These are phyloP conservation scores for Allacma fusca DNA, from an alignment of 2,888 invertebrate genomes.

Conservation along the genomic window DNA sequence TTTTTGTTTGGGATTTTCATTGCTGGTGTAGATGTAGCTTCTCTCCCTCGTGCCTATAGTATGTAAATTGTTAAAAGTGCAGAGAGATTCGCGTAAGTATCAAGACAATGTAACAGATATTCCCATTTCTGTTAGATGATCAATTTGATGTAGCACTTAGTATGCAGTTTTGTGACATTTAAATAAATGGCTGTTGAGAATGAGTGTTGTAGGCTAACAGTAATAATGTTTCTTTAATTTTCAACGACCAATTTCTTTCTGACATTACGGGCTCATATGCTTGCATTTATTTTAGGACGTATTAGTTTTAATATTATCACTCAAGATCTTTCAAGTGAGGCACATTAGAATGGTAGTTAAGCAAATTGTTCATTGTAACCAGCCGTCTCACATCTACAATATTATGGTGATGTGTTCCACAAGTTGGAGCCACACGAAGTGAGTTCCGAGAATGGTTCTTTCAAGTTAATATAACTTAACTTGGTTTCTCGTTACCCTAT, in stretches of 20 bases:
- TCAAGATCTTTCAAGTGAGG: too few species aligned
- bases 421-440: too few species aligned
- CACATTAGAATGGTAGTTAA: too few species aligned
- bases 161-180: constrained; percentile 1
- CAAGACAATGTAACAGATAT: not conserved
- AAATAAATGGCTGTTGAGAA: constrained; percentile 8
- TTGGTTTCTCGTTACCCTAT: not conserved
- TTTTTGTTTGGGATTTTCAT: not conserved
- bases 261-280: not conserved
- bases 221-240: constrained; percentile 3
- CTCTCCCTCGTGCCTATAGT: not conserved
- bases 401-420: too few species aligned
- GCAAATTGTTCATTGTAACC: too few species aligned
- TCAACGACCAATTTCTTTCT: not conserved
- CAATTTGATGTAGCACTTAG: not conserved
- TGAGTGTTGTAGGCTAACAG: not conserved
- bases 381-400: too few species aligned
- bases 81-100: not conserved
- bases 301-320: not conserved
- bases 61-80: not conserved
- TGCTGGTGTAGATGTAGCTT: constrained; percentile 7
- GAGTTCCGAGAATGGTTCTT: too few species aligned
- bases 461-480: too few species aligned
- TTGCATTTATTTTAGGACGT: not conserved
- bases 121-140: not conserved